phyloP scores from a whole-genome alignment of 2,888 invertebrate species.

The Nomada flava region DNA sequence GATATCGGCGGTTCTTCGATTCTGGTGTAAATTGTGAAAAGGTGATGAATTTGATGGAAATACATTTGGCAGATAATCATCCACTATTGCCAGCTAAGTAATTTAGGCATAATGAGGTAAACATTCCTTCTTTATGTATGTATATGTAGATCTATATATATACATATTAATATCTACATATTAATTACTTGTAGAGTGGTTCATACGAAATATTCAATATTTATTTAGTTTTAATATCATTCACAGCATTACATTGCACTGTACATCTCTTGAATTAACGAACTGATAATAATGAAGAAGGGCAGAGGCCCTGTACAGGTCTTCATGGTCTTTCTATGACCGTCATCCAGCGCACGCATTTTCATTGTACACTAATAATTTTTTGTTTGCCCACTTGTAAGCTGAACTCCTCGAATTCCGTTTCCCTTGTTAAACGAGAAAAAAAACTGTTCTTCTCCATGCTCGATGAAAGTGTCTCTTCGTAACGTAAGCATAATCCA shows the following conservation, averaged over 20 bases:
- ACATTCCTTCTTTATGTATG: slow-evolving; percentile 63
- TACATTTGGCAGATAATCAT: slow-evolving; percentile 74
- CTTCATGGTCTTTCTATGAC: slow-evolving; percentile 34
- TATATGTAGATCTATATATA: slow-evolving; percentile 36
- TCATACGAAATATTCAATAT: slow-evolving; percentile 45
- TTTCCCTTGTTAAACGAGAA: slow-evolving; percentile 22
- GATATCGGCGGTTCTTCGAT: slow-evolving; percentile 61
- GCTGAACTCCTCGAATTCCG: slow-evolving; percentile 21
- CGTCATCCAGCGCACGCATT: slow-evolving; percentile 52
- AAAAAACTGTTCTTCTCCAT: background rate
- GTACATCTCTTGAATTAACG: slow-evolving; percentile 47
- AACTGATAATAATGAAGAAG: slow-evolving; percentile 41
- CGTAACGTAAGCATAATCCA: slow-evolving; percentile 10
- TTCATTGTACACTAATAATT: slow-evolving; percentile 52
- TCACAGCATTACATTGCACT: slow-evolving; percentile 60
- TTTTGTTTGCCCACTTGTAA: slow-evolving; percentile 39
- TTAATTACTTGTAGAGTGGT: slow-evolving; percentile 56
- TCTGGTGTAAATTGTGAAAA: slow-evolving; percentile 69
- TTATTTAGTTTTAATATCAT: slow-evolving; percentile 57
- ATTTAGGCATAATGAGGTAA: slow-evolving; percentile 75
- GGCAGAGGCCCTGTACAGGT: slow-evolving; percentile 24
- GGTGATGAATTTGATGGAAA: slow-evolving; percentile 69
- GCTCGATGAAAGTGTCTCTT: slow-evolving; percentile 48
- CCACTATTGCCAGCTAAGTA: slow-evolving; percentile 74
- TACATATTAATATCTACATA: slow-evolving; percentile 36